phyloP scores from a whole-genome alignment of 2,888 invertebrate species.

The Tipula lateralis region DNA sequence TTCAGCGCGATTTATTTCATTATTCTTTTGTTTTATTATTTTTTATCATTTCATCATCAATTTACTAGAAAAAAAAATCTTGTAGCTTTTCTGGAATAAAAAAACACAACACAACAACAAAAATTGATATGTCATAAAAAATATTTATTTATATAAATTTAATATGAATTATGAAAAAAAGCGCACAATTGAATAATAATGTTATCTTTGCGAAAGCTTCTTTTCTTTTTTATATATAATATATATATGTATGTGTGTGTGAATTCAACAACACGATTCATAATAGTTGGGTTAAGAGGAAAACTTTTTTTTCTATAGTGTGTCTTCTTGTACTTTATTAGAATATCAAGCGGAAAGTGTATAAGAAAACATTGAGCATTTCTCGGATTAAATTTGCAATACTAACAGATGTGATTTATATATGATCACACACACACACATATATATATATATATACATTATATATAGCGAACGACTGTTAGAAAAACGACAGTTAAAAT shows the following conservation, averaged over 20 bases:
- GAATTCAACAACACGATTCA: not conserved
- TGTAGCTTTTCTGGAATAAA: not conserved
- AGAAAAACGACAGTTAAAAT: not conserved
- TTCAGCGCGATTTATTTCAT: slow-evolving; percentile 24
- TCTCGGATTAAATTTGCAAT: slow-evolving; percentile 19
- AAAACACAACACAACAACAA: not conserved
- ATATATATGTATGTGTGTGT: not conserved
- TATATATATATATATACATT: no score
- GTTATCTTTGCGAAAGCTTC: not conserved
- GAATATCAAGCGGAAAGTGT: not conserved
- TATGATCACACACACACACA: not conserved
- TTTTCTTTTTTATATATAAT: not conserved
- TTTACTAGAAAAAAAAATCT: not conserved
- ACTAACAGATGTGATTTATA: slow-evolving; percentile 11
- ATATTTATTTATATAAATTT: not conserved
- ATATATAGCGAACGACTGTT: not conserved
- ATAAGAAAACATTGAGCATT: not conserved
- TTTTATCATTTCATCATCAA: not conserved
- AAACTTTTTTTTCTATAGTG: not conserved
- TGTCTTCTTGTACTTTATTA: not conserved
- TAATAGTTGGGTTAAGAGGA: not conserved
- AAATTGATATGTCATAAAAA: slow-evolving; percentile 13
- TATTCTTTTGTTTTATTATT: slow-evolving; percentile 24
- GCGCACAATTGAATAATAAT: slow-evolving; percentile 1
- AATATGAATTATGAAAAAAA: slow-evolving; percentile 8